These are phyloP conservation scores for Struthio camelus DNA, from an alignment of 2,113 vertebrate species.

Conservation along the genomic window DNA sequence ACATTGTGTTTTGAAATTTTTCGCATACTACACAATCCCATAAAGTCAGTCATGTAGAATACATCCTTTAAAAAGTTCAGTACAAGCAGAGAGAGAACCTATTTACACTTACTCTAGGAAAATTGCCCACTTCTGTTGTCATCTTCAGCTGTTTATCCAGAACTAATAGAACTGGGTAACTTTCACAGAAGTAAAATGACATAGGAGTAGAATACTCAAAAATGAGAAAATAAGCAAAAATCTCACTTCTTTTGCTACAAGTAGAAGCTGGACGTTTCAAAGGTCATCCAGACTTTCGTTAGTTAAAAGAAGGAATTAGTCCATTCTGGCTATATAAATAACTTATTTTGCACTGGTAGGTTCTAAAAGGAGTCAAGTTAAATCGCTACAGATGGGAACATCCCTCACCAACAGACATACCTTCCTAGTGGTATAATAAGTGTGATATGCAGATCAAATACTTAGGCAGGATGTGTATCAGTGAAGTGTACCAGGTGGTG, in stretches of 20 bases:
- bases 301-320: background rate
- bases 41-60: background rate
- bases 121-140: background rate
- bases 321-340: background rate
- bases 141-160: background rate
- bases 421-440: background rate
- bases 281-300: background rate
- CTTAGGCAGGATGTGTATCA: fast-evolving
- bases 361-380: background rate
- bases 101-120: fast-evolving
- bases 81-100: background rate
- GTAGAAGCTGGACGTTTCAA: background rate
- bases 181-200: background rate
- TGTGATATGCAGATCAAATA: background rate
- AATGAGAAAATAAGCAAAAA: background rate
- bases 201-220: background rate
- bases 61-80: background rate
- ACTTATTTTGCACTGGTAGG: background rate
- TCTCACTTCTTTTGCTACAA: background rate
- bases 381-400: background rate
- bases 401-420: background rate
- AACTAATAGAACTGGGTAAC: background rate
- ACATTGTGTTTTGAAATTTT: background rate
- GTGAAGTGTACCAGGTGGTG: background rate
- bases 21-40: background rate